Evolutionary conservation across 2,888 invertebrate genomes (phyloP).

Genomic region (Aleiodes testaceus): DNA sequence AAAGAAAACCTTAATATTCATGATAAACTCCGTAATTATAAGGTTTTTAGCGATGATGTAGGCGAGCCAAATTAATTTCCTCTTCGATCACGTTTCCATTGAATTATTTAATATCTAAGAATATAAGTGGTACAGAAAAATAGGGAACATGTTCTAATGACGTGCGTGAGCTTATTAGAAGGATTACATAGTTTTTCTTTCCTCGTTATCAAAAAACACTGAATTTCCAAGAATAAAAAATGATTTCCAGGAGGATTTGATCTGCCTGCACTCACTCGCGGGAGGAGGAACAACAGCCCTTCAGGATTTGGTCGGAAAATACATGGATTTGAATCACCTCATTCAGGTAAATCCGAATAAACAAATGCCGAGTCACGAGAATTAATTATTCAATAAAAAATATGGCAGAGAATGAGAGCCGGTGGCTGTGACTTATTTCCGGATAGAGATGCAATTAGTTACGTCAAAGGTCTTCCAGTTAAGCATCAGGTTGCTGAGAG

Average conservation of each 20-base stretch:
- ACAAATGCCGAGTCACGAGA: neutral
- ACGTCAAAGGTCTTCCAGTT: conserved; percentile 77
- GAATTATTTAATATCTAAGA: no score
- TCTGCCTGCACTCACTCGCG: conserved; percentile 69
- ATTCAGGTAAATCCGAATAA: conserved; percentile 74
- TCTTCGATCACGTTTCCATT: no score
- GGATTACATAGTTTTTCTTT: no score
- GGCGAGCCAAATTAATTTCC: no score
- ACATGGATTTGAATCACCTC: conserved; percentile 77
- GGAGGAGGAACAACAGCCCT: conserved; percentile 78
- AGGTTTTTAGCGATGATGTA: no score
- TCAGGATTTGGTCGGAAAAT: conserved; percentile 77
- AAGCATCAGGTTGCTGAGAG: conserved; percentile 82
- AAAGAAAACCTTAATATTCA: conserved; percentile 24
- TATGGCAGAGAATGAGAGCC: conserved; percentile 72
- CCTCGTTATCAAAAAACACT: no score
- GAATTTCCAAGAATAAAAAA: no score
- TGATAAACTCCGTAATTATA: conserved; percentile 29
- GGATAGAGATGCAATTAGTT: conserved; percentile 82
- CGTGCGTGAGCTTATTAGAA: no score
- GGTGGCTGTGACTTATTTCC: conserved; percentile 90
- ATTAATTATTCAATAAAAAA: neutral
- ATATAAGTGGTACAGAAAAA: no score
- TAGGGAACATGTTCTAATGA: no score
- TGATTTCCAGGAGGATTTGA: conserved; percentile 68